Conservation (phyloP, 2,888 invertebrate species). For the Leptinotarsa rubiginosa region DNA sequence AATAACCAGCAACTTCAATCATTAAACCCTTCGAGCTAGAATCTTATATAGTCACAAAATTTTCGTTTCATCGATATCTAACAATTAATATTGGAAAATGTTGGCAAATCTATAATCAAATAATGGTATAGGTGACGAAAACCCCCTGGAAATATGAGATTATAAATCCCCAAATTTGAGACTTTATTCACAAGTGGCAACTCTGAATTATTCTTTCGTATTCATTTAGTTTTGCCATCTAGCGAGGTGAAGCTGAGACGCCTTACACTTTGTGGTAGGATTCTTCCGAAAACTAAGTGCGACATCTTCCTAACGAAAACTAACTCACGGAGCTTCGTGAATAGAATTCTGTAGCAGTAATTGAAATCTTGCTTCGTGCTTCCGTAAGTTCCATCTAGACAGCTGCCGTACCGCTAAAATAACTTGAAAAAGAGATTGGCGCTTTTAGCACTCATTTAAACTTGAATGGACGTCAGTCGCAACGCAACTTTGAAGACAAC, state of each 20-base stretch:
- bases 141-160: no score
- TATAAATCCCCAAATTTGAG: no score
- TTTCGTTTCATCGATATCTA: no score
- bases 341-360: background rate
- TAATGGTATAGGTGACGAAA: no score
- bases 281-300: background rate
- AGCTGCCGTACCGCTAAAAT: background rate
- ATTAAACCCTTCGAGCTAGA: no score
- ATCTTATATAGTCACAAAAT: no score
- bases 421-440: conserved; percentile 8
- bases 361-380: background rate
- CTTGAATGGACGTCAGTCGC: conserved; percentile 46
- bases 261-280: background rate
- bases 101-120: no score
- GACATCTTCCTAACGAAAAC: background rate
- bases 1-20: no score
- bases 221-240: background rate
- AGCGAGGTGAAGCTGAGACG: background rate
- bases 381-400: background rate
- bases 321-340: background rate
- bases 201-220: background rate
- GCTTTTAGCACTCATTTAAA: conserved; percentile 30
- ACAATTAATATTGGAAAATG: no score
- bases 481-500: conserved; percentile 42
- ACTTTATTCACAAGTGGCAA: no score